Evolutionary conservation across 1,140 invertebrate genomes (phyloP).

Genomic region (Drosophila repleta): DNA sequence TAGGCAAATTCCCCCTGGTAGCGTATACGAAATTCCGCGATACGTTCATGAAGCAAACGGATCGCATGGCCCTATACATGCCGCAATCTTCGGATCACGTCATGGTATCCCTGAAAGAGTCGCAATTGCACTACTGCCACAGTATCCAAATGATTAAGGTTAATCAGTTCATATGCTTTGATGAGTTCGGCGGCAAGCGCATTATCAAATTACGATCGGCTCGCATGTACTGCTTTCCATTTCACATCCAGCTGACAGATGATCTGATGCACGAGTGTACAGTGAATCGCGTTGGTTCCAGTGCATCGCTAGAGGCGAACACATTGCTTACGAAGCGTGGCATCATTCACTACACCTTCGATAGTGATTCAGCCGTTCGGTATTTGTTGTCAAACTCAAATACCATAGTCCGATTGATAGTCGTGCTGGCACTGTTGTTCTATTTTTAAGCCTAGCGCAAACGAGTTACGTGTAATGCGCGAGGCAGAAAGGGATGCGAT

Average conservation of each 20-base stretch:
- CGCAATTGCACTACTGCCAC: slow-evolving; percentile 33
- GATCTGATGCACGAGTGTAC: slow-evolving; percentile 56
- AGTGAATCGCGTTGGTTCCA: background rate
- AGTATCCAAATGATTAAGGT: slow-evolving; percentile 26
- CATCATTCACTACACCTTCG: slow-evolving; percentile 54
- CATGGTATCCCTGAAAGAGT: slow-evolving; percentile 46
- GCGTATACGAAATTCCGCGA: slow-evolving; percentile 54
- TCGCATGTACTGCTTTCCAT: slow-evolving; percentile 62
- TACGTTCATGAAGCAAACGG: slow-evolving; percentile 42
- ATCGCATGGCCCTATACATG: slow-evolving; percentile 49
- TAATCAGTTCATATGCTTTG: slow-evolving; percentile 30
- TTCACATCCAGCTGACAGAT: slow-evolving; percentile 64
- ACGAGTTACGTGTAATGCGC: too few species aligned
- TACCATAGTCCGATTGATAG: background rate
- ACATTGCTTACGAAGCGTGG: slow-evolving; percentile 19
- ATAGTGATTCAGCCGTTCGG: background rate
- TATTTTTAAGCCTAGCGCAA: background rate
- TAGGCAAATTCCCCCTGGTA: slow-evolving; percentile 37
- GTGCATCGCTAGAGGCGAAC: background rate
- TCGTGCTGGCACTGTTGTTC: background rate
- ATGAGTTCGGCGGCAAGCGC: background rate
- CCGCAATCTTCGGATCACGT: slow-evolving; percentile 25
- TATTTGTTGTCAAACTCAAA: too few species aligned
- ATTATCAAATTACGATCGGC: slow-evolving; percentile 25
- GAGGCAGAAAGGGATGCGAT: background rate